These are phyloP conservation scores for Cynopterus sphinx DNA, from an alignment of 2,797 vertebrate genomes.

Conservation along the genomic window DNA sequence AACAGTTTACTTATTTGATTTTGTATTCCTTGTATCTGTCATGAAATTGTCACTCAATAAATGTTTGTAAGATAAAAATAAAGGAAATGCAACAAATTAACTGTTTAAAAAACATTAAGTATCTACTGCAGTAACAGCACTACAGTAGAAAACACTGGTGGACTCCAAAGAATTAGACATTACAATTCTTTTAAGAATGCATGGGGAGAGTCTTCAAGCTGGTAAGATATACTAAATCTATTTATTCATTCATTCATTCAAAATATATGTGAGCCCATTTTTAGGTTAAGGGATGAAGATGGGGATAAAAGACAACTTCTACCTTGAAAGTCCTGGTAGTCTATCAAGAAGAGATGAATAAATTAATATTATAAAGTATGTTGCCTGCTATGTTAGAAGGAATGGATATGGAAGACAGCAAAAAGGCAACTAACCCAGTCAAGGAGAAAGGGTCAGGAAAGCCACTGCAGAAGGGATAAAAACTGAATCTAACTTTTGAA, in stretches of 20 bases:
- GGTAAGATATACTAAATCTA: background rate
- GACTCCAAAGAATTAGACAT: background rate
- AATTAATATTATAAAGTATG: background rate
- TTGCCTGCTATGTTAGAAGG: background rate
- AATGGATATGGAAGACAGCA: background rate
- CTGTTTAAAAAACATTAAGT: slow-evolving; percentile 1
- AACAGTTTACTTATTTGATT: background rate
- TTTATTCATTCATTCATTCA: background rate
- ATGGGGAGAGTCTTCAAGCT: background rate
- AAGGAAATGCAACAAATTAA: background rate
- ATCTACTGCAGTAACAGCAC: background rate
- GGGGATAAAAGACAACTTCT: background rate
- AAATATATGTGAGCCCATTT: background rate
- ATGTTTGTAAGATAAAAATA: slow-evolving; percentile 43
- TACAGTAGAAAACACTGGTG: background rate
- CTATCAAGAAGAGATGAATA: background rate
- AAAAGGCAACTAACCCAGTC: background rate
- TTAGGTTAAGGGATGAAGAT: background rate
- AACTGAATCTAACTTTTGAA: background rate
- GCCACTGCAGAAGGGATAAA: background rate
- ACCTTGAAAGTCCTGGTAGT: background rate
- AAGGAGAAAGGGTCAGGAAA: background rate
- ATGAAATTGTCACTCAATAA: background rate
- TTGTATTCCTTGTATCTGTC: background rate
- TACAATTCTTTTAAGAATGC: background rate